Percentiles rank a stretch among this genome's conserved stretches.
Conservation (phyloP, 2,113 vertebrate genomes). For the Aplodontia rufa region DNA sequence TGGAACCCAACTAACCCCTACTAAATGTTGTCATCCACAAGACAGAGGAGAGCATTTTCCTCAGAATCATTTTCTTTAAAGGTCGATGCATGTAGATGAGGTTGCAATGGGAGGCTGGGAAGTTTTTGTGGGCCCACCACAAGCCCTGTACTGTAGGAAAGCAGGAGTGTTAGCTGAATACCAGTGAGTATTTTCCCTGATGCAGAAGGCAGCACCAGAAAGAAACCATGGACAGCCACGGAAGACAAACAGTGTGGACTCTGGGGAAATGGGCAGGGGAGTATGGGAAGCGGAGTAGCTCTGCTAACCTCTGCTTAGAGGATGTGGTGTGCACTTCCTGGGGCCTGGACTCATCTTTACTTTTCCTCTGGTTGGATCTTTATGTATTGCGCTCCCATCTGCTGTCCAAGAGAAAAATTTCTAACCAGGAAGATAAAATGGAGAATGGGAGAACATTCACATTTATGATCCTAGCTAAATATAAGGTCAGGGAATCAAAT, state of each 20-base stretch:
- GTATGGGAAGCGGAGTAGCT: fast-evolving
- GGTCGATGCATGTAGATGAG: background rate
- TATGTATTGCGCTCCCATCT: background rate
- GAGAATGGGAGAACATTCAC: background rate
- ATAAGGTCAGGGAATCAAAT: background rate
- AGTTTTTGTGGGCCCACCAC: background rate
- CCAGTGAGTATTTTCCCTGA: background rate
- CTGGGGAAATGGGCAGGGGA: background rate
- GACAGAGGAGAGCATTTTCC: background rate
- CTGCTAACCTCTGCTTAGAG: background rate
- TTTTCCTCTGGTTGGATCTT: background rate
- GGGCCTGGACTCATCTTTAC: background rate
- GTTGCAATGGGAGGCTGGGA: background rate
- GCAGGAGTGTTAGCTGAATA: background rate
- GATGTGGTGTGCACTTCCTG: background rate
- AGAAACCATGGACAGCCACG: background rate
- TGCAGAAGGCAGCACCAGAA: background rate
- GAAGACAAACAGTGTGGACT: background rate
- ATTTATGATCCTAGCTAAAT: background rate
- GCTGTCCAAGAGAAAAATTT: background rate
- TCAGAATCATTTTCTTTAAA: background rate
- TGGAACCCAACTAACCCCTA: background rate
- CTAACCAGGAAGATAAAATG: background rate
- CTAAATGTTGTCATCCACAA: background rate
- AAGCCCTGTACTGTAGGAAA: background rate